Evolutionary conservation across 2,888 invertebrate species (phyloP).

Genomic region (Netelia inedita): DNA sequence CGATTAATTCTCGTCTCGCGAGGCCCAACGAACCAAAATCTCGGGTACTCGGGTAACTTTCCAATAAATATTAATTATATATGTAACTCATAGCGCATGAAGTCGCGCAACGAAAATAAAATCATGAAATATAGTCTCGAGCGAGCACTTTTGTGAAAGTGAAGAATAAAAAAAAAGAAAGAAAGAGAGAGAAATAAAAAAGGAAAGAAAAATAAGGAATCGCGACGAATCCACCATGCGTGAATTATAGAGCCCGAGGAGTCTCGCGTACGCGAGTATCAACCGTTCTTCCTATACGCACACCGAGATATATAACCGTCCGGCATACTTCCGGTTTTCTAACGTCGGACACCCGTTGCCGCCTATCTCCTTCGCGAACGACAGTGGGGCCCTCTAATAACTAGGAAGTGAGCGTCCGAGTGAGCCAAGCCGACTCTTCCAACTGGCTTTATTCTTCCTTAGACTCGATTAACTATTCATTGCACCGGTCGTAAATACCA

Average conservation of each 20-base stretch:
- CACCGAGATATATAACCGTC: conserved; percentile 67
- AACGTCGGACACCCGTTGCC: conserved; percentile 66
- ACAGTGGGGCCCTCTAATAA: conserved; percentile 64
- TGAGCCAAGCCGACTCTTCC: conserved; percentile 18
- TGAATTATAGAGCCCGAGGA: conserved; percentile 77
- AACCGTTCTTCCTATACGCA: conserved; percentile 74
- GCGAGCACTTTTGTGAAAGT: conserved; percentile 79
- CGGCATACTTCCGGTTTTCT: conserved; percentile 80
- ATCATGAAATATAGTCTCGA: background rate
- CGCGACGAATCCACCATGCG: conserved; percentile 81
- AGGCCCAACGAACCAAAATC: background rate
- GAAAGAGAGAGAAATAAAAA: conserved; percentile 76
- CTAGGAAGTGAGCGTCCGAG: conserved; percentile 64
- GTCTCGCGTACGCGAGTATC: conserved; percentile 67
- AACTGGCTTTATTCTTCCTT: conserved; percentile 43
- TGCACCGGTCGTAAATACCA: background rate
- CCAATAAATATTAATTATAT: conserved; percentile 7
- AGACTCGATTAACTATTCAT: conserved; percentile 41
- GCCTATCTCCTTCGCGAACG: conserved; percentile 48
- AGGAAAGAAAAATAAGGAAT: conserved; percentile 62
- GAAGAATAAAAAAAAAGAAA: conserved; percentile 50
- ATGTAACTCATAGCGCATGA: background rate
- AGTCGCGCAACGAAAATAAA: background rate
- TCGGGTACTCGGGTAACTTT: background rate
- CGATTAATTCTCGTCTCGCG: no score